phyloP scores from a whole-genome alignment of 1,140 invertebrate species.

The Drosophila repleta region DNA sequence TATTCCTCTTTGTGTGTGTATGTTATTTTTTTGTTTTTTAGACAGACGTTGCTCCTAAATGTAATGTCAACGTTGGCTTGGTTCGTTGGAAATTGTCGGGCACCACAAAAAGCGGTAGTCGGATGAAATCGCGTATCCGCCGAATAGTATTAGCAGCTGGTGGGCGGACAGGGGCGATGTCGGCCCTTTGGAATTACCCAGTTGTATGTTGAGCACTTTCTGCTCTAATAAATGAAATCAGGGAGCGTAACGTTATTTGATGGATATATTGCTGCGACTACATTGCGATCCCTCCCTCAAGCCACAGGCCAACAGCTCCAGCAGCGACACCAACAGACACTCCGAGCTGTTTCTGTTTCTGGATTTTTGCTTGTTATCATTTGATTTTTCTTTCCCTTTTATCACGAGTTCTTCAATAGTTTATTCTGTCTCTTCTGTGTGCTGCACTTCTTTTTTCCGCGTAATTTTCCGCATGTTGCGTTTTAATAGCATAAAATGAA shows the following conservation, averaged over 20 bases:
- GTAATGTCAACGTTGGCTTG: slow-evolving; percentile 70
- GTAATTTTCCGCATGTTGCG: slow-evolving; percentile 79
- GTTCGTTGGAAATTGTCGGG: slow-evolving; percentile 69
- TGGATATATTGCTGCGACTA: slow-evolving; percentile 76
- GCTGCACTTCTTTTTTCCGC: slow-evolving; percentile 66
- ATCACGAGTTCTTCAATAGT: slow-evolving; percentile 57
- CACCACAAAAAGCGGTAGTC: slow-evolving; percentile 19
- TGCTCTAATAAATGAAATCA: slow-evolving; percentile 83
- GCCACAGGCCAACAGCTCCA: background rate
- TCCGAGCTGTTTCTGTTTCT: slow-evolving; percentile 24
- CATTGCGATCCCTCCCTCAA: slow-evolving; percentile 16
- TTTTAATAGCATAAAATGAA: slow-evolving; percentile 43
- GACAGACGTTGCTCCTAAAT: slow-evolving; percentile 73
- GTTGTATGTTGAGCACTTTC: slow-evolving; percentile 72
- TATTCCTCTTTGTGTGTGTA: background rate
- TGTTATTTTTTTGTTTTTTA: slow-evolving; percentile 32
- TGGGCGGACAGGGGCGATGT: background rate
- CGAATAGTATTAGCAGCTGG: slow-evolving; percentile 37
- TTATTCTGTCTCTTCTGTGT: slow-evolving; percentile 62
- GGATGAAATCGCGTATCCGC: slow-evolving; percentile 62
- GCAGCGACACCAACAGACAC: slow-evolving; percentile 1
- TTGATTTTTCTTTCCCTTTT: slow-evolving; percentile 5
- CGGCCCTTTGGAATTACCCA: slow-evolving; percentile 43
- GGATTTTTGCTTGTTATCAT: slow-evolving; percentile 9
- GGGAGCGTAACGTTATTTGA: slow-evolving; percentile 80